These are phyloP conservation scores for Trinorchestia longiramus DNA, from an alignment of 1,140 invertebrate genomes.

Conservation along the genomic window DNA sequence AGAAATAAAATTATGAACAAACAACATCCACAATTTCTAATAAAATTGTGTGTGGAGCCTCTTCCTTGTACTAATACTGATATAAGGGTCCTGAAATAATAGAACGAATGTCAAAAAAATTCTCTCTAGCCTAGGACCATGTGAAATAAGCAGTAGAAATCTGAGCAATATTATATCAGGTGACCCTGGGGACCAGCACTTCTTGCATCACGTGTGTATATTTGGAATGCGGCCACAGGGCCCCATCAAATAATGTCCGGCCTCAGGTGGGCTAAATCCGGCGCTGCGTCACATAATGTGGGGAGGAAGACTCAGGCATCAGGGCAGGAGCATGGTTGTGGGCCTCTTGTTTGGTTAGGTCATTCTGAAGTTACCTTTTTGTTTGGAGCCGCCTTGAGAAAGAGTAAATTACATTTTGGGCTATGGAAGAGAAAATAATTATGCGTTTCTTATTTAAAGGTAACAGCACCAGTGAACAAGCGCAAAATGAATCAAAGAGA, in stretches of 20 bases:
- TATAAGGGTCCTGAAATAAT: not conserved
- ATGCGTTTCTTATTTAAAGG: too few relatives aligned
- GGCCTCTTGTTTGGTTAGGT: not conserved
- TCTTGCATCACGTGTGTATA: not conserved
- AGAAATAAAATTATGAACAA: not conserved
- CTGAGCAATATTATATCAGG: not conserved
- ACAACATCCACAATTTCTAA: not conserved
- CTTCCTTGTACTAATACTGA: not conserved
- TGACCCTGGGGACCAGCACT: not conserved
- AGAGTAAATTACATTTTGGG: too few relatives aligned
- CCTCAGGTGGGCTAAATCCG: not conserved
- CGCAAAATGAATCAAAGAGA: too few relatives aligned
- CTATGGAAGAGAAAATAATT: too few relatives aligned
- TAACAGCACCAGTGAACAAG: too few relatives aligned
- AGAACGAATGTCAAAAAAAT: not conserved
- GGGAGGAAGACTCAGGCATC: too few relatives aligned
- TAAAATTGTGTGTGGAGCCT: not conserved
- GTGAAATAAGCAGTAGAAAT: not conserved
- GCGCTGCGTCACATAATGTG: not conserved
- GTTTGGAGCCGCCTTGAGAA: too few relatives aligned
- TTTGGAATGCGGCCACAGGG: not conserved
- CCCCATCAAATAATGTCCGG: not conserved
- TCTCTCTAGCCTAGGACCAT: too few relatives aligned
- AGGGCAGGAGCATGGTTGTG: not conserved
- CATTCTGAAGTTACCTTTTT: not conserved